Conservation (phyloP, 2,888 invertebrate genomes). For the Papilio gigon region DNA sequence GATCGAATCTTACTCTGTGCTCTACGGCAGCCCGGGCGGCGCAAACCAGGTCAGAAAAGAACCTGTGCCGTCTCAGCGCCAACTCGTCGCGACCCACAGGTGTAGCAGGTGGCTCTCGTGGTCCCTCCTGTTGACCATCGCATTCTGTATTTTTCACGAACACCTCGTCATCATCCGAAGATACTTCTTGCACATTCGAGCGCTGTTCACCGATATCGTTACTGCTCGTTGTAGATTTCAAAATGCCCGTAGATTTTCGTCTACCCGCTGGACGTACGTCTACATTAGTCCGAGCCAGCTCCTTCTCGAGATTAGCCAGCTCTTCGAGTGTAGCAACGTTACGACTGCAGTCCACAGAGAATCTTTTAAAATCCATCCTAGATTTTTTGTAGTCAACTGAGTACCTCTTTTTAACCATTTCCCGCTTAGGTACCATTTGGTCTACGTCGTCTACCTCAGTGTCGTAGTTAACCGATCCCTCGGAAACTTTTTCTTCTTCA, state of each 20-base stretch:
- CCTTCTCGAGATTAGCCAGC: constrained; percentile 67
- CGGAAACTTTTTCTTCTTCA: constrained; percentile 52
- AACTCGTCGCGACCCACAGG: constrained; percentile 90
- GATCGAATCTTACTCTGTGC: constrained; percentile 89
- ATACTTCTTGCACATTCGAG: constrained; percentile 53
- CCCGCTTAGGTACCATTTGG: constrained; percentile 60
- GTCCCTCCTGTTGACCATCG: constrained; percentile 75
- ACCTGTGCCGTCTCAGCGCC: constrained; percentile 88
- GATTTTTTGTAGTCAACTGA: constrained; percentile 73
- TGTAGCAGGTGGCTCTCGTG: constrained; percentile 87
- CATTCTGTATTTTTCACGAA: constrained; percentile 77
- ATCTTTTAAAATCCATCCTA: constrained; percentile 72
- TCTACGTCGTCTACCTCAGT: constrained; percentile 60
- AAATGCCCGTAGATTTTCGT: constrained; percentile 75
- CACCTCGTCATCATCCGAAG: constrained; percentile 84
- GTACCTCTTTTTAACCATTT: constrained; percentile 68
- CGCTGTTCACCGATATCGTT: constrained; percentile 62
- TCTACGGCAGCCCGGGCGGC: constrained; percentile 88
- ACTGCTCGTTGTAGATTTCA: constrained; percentile 73
- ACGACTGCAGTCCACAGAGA: constrained; percentile 72
- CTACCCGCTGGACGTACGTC: constrained; percentile 66
- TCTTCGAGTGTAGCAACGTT: constrained; percentile 72
- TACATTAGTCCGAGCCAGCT: constrained; percentile 72
- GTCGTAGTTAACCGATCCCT: constrained; percentile 55
- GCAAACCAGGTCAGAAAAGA: constrained; percentile 89